Conservation (phyloP, 1,140 invertebrate genomes). For the Hestina assimilis region DNA sequence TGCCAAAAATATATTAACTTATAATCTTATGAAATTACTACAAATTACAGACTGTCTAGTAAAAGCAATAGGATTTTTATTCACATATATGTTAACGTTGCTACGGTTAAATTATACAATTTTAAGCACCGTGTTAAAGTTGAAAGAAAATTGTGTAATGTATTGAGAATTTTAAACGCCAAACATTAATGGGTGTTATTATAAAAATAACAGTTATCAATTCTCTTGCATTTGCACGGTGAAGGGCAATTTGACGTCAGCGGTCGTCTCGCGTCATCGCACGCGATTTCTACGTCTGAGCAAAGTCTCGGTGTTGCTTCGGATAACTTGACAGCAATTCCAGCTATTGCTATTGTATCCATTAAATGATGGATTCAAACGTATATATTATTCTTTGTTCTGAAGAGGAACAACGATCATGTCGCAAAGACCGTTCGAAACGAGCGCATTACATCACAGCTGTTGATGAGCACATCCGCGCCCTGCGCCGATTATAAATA, state of each 20-base stretch:
- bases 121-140: neutral
- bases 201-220: conserved; percentile 25
- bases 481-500: conserved; percentile 66
- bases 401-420: neutral
- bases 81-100: neutral
- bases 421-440: conserved; percentile 37
- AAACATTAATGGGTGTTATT: conserved; percentile 19
- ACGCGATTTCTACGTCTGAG: conserved; percentile 25
- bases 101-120: neutral
- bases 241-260: conserved; percentile 29
- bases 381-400: neutral
- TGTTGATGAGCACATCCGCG: conserved; percentile 34
- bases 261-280: conserved; percentile 27
- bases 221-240: conserved; percentile 18
- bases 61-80: neutral
- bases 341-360: neutral
- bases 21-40: conserved; percentile 10
- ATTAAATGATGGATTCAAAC: neutral
- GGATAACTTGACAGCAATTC: neutral
- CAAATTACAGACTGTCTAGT: conserved; percentile 10
- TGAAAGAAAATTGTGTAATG: conserved; percentile 6
- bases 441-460: conserved; percentile 54
- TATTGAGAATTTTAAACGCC: conserved; percentile 10
- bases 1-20: conserved; percentile 16
- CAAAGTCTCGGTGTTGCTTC: conserved; percentile 17